Evolutionary conservation across 1,140 invertebrate species (phyloP).

Genomic region (Sipha flava): DNA sequence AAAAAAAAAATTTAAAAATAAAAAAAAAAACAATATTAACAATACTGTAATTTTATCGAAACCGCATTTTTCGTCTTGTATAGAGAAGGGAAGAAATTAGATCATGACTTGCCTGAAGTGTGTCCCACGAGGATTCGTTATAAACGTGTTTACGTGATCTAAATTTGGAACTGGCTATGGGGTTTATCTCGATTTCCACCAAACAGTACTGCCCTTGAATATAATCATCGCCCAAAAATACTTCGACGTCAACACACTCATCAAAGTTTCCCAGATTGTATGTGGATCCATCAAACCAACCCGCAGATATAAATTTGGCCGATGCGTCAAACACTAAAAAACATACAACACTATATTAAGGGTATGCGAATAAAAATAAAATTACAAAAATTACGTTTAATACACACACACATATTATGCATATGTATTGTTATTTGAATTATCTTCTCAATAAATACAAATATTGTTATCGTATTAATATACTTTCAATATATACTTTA

Average conservation of each 20-base stretch:
- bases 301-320: slow-evolving; percentile 38
- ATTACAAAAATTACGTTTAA: neutral
- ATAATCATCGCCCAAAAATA: slow-evolving; percentile 1
- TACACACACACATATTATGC: too few species aligned
- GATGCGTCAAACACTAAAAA: slow-evolving; percentile 43
- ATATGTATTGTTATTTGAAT: too few species aligned
- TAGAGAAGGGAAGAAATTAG: neutral
- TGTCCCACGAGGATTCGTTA: slow-evolving; percentile 34
- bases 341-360: neutral
- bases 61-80: too few species aligned
- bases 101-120: slow-evolving; percentile 14
- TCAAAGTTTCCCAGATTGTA: slow-evolving; percentile 43
- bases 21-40: too few species aligned
- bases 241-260: slow-evolving; percentile 39
- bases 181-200: slow-evolving; percentile 37
- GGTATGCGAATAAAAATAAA: neutral
- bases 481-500: too few species aligned
- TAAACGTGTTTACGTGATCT: neutral
- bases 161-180: neutral
- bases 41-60: too few species aligned
- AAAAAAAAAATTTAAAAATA: too few species aligned
- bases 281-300: slow-evolving; percentile 39
- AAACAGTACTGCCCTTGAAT: slow-evolving; percentile 42
- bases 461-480: too few species aligned
- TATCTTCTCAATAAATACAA: too few species aligned